Evolutionary conservation across 2,888 invertebrate genomes (phyloP).

Genomic region (Perithous albicinctus): DNA sequence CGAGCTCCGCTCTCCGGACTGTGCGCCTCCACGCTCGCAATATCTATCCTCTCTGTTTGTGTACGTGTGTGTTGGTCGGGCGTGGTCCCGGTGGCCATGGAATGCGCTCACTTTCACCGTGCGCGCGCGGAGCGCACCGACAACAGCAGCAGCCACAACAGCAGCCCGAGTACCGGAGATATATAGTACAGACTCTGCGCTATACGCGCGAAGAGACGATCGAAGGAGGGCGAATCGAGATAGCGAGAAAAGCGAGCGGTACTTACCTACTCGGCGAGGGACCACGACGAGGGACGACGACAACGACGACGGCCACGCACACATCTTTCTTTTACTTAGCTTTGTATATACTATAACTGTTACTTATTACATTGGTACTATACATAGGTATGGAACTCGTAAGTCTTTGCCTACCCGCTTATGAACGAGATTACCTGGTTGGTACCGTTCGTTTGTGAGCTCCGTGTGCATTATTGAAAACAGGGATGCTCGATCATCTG

Average conservation of each 20-base stretch:
- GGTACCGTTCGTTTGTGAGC: constrained; percentile 25
- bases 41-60: constrained; percentile 41
- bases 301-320: constrained; percentile 30
- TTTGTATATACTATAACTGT: constrained; percentile 5
- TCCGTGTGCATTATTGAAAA: constrained; percentile 11
- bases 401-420: constrained; percentile 8
- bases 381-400: constrained; percentile 20
- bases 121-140: constrained; percentile 75
- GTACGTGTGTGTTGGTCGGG: constrained; percentile 81
- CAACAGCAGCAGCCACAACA: constrained; percentile 53
- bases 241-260: constrained; percentile 66
- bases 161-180: constrained; percentile 39
- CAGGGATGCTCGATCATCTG: constrained; percentile 20
- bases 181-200: constrained; percentile 2
- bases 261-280: constrained; percentile 50
- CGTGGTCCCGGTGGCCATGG: constrained; percentile 84
- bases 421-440: constrained; percentile 20
- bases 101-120: constrained; percentile 85
- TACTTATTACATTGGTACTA: constrained; percentile 25
- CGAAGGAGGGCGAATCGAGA: constrained; percentile 52
- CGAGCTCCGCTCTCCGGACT: constrained; percentile 16
- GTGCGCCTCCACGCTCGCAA: constrained; percentile 48
- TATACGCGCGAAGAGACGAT: constrained; percentile 53
- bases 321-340: constrained; percentile 43
- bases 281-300: constrained; percentile 29